Percentiles rank a stretch among this genome's conserved stretches.
These are phyloP conservation scores for Drosophila littoralis DNA, from an alignment of 1,140 invertebrate genomes.

Conservation along the genomic window DNA sequence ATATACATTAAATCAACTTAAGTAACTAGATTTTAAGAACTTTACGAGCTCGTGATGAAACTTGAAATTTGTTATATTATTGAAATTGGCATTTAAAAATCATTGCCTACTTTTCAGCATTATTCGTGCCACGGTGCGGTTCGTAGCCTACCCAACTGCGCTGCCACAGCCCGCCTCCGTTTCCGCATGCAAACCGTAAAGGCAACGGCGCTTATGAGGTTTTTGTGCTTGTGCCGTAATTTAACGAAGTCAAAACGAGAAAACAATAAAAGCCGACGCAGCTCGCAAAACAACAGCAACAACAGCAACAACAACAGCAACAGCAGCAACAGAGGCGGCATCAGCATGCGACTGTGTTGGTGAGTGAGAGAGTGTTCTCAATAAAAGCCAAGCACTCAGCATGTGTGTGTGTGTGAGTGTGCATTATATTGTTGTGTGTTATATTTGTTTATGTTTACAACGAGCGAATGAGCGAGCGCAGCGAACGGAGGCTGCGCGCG, in stretches of 20 bases:
- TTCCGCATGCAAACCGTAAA: constrained; percentile 10
- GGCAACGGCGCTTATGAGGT: constrained; percentile 72
- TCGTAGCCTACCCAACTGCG: constrained; percentile 14
- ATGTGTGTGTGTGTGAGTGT: background rate
- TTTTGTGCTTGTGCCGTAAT: constrained; percentile 82
- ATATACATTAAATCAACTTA: no score
- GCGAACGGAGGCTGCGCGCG: constrained; percentile 67
- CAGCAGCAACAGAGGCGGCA: background rate
- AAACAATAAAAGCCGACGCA: constrained; percentile 76
- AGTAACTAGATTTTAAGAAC: no score
- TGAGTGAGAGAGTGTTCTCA: constrained; percentile 39
- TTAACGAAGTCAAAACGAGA: constrained; percentile 83
- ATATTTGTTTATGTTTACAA: constrained; percentile 45
- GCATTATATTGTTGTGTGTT: constrained; percentile 42
- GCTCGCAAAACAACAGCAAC: constrained; percentile 41
- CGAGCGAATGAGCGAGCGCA: constrained; percentile 50
- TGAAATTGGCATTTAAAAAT: background rate
- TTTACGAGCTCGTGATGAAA: no score
- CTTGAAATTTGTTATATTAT: no score
- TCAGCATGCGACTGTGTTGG: constrained; percentile 17
- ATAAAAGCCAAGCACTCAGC: constrained; percentile 39
- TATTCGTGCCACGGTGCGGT: constrained; percentile 9
- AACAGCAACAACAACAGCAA: constrained; percentile 16
- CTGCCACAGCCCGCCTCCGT: constrained; percentile 7
- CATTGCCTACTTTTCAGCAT: constrained; percentile 20